Percentiles rank a stretch among this genome's conserved stretches.
phyloP scores from a whole-genome alignment of 2,797 vertebrate genomes.

The Triplophysa yarkandensis region DNA sequence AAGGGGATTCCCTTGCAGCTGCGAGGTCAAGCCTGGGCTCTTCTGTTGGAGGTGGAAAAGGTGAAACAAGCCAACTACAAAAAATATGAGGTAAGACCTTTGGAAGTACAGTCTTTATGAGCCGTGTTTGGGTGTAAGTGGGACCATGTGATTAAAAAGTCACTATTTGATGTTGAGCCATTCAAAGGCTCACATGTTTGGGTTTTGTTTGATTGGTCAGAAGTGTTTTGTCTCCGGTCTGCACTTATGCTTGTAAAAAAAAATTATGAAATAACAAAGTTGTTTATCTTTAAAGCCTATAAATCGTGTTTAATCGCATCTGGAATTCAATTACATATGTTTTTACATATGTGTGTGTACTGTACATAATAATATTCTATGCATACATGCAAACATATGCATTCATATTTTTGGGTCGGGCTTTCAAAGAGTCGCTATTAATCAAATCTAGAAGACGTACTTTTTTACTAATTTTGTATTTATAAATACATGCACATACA shows the following conservation, averaged over 20 bases:
- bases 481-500: no score
- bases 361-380: no score
- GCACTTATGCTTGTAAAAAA: not conserved
- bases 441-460: no score
- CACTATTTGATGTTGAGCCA: not conserved
- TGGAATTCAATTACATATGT: no score
- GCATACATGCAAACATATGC: no score
- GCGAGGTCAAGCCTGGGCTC: conserved; percentile 83
- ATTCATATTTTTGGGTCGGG: no score
- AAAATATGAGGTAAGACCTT: conserved; percentile 81
- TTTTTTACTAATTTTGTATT: no score
- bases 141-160: not conserved
- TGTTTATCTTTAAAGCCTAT: no score
- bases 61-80: conserved; percentile 80
- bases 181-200: conserved; percentile 24
- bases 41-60: conserved; percentile 81
- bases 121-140: conserved; percentile 16
- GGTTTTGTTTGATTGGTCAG: conserved; percentile 27
- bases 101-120: not conserved
- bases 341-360: no score
- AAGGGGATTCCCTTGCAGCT: conserved; percentile 86
- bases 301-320: no score
- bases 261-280: no score
- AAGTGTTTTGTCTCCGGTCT: not conserved
- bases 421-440: no score